Percentiles rank a stretch among this genome's conserved stretches.
These are phyloP conservation scores for Opisthocomus hoazin DNA, from an alignment of 2,113 vertebrate genomes.

Conservation along the genomic window DNA sequence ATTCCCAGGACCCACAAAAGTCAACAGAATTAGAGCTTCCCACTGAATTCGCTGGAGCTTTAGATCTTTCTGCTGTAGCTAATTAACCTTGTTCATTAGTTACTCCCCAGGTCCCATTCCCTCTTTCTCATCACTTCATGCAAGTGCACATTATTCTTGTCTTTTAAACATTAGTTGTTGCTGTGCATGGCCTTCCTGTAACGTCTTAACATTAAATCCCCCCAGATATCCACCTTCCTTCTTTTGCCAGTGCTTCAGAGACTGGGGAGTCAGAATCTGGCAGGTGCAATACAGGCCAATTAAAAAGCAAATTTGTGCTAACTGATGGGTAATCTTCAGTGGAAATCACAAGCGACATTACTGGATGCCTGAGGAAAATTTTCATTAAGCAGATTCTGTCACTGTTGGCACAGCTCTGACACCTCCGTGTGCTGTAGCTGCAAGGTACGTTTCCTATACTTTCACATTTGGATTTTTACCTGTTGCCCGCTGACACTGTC, in stretches of 20 bases:
- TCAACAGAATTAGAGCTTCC: constrained; percentile 31
- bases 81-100: constrained; percentile 44
- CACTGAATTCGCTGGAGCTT: not conserved
- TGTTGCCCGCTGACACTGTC: not conserved
- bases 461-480: not conserved
- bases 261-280: constrained; percentile 48
- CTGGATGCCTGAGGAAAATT: constrained; percentile 68
- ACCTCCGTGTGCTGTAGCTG: constrained; percentile 27
- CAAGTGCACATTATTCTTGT: constrained; percentile 7
- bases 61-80: constrained; percentile 15
- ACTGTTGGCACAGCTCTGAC: constrained; percentile 43
- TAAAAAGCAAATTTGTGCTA: constrained; percentile 78
- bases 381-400: constrained; percentile 65
- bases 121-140: constrained; percentile 22
- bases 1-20: not conserved
- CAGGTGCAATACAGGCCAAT: constrained; percentile 70
- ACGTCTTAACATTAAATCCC: constrained; percentile 46
- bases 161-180: constrained; percentile 60
- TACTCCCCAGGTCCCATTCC: constrained; percentile 9
- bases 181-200: constrained; percentile 46
- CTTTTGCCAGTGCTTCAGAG: constrained; percentile 45
- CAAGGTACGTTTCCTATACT: constrained; percentile 34
- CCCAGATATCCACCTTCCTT: constrained; percentile 31
- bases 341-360: constrained; percentile 62
- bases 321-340: constrained; percentile 72